Base-by-base conservation (phyloP, 1,140 invertebrate genomes). In the Cydia amplana region DNA sequence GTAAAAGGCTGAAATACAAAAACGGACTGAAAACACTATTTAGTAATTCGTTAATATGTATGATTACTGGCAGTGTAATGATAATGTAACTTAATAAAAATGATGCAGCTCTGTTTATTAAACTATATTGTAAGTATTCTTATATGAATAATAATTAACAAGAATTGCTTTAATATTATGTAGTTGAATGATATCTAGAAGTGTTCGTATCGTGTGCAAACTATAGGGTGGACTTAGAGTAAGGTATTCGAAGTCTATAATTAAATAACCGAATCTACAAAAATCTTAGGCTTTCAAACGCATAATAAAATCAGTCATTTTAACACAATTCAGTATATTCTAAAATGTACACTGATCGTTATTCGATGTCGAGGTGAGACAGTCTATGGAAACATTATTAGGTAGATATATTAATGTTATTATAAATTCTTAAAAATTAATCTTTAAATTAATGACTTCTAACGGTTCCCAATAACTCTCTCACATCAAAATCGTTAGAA, bases 291-390 rank as follows among this genome's bases (percentile, higher is more conserved):
- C 91, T 86, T 84, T 88, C 87, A 88, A 93, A 93, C 90, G 86
- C 87, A 89, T 93, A 93, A 93, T 93, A 90, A 93, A 93, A 93
- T 93, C 93, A 93, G 93, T 93, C 93, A 92, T 93, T 93, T 93
- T 89, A 93, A 93, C 88, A 86, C 83, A 93, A 93, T 91, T 88
- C 86, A 92, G 85, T 91, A 88, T 89, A 89, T 88, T 91, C 87
- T 91, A 90, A 88, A 90, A 91, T 91, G 80, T 93, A 93, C 90
- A 91, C 87, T 88, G 89, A 91, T 88, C 86, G 85, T 91, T 88
- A 85, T 83, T 87, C 91, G 87, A 91, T 85, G 83, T 88, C 87
- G 87, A 88, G 80, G 87, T 88, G 88, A 92, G 85, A 91, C 87
- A 90, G 86, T 85, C 84, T 74, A 79, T 77, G 82, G 78, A 84